A percentile compares a stretch with the other conserved stretches of the same genome.
These are phyloP conservation scores for Labeo calbasu DNA, from an alignment of 2,797 vertebrate species.

Conservation along the genomic window DNA sequence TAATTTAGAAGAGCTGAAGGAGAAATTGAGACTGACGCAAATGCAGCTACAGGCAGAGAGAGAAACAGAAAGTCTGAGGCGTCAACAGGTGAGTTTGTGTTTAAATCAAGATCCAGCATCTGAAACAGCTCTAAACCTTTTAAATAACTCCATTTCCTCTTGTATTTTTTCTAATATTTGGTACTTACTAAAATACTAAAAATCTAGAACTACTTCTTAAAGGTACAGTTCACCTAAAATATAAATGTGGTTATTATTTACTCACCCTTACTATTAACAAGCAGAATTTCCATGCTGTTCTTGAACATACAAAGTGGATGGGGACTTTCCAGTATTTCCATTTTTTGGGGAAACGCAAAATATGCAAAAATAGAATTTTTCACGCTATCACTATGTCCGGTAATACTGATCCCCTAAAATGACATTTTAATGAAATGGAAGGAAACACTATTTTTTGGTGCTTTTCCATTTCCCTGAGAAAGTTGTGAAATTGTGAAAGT, in stretches of 20 bases:
- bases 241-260: no score
- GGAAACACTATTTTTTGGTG: background rate
- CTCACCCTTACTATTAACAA: background rate
- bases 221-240: no score
- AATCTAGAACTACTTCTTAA: no score
- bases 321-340: background rate
- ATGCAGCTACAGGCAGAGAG: conserved; percentile 70
- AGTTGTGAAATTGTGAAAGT: background rate
- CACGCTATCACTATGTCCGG: no score
- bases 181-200: no score
- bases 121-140: background rate
- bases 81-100: conserved; percentile 69
- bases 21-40: conserved; percentile 69
- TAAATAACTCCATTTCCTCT: background rate
- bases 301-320: background rate
- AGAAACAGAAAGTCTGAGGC: conserved; percentile 64
- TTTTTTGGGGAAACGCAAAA: background rate
- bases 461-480: background rate
- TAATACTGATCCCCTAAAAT: background rate
- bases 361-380: background rate
- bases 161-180: no score
- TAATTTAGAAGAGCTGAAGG: conserved; percentile 73
- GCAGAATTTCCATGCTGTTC: background rate
- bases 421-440: background rate
- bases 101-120: conserved; percentile 58